Evolutionary conservation across 2,797 vertebrate genomes (phyloP), one percentile per base, ranked within the genome.

Genomic region (Champsocephalus gunnari): DNA sequence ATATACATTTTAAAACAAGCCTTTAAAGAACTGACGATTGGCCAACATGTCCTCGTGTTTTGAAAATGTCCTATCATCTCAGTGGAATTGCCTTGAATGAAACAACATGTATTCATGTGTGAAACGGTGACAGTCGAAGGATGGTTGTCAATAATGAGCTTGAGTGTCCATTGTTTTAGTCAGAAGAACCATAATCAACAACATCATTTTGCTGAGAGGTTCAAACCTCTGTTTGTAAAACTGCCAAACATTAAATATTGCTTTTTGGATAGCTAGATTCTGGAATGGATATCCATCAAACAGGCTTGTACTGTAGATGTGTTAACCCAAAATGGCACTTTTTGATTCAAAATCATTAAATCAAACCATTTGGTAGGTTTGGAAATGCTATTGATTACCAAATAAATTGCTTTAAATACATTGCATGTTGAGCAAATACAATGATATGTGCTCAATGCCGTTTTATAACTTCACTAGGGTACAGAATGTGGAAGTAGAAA

Each of bases 381-480:
- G 24, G 9, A 73, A 77, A 67, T 34, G 5, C 2, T 17, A 17
- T 66, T 4, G 2, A 34, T 66, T 11, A 47, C 66, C 43, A 51
- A 9, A 28, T 50, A 17, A 55, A 14, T 64, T 66, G 13, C 61
- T 65, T 74, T 61, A 61, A 79, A 73, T 55, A 48, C 24, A 58
- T 3, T 32, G 12, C 45, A 38, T 38, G 34, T 38, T 38, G 34
- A 38, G 7, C 34, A 38, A 38, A 6, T 38, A 11, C 55, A 47
- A 54, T 56, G 19, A 14, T 72, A 32, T 83, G 67, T 68, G 77
- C 70, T 85, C 68, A 67, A 66, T 56, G 66, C 69, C 75, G 24
- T 62, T 77, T 82, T 71, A 77, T 45, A 56, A 73, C 76, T 72
- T 75, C 72, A 73, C 81, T 79, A 41, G 77, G 63, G 24, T 79